phyloP scores from a whole-genome alignment of 1,140 invertebrate genomes.

The Protaetia brevitarsis region DNA sequence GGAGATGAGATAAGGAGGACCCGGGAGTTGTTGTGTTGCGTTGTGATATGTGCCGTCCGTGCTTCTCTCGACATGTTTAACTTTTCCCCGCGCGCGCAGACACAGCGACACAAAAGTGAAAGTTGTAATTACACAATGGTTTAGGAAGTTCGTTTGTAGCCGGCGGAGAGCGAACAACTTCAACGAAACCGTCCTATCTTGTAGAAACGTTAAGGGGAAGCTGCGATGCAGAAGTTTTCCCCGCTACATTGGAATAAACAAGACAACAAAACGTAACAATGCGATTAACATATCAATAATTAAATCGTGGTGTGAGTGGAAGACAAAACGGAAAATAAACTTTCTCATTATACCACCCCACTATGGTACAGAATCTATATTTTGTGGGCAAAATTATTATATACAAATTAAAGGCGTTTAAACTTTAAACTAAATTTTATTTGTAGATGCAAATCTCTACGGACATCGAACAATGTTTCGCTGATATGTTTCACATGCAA shows the following conservation, averaged over 20 bases:
- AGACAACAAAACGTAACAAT: not conserved
- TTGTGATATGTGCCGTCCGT: not conserved
- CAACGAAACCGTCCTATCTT: not conserved
- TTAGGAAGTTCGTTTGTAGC: not conserved
- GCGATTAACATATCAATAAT: constrained; percentile 6
- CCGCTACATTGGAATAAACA: not conserved
- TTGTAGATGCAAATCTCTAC: no score
- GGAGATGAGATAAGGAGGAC: not conserved
- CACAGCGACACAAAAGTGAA: constrained; percentile 5
- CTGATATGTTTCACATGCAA: no score
- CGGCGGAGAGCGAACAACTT: not conserved
- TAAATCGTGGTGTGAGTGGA: no score
- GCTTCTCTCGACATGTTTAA: not conserved
- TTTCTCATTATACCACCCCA: no score
- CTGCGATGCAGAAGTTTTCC: not conserved
- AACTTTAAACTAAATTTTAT: no score
- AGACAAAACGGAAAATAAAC: no score
- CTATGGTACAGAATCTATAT: no score
- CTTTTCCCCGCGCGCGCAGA: not conserved
- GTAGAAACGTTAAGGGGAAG: not conserved
- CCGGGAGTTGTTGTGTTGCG: not conserved
- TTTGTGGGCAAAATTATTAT: no score
- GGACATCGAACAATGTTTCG: no score
- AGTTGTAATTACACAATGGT: constrained; percentile 12
- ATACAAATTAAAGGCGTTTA: no score